These are phyloP conservation scores for Charanyca ferruginea DNA, from an alignment of 2,888 invertebrate species.

Conservation along the genomic window DNA sequence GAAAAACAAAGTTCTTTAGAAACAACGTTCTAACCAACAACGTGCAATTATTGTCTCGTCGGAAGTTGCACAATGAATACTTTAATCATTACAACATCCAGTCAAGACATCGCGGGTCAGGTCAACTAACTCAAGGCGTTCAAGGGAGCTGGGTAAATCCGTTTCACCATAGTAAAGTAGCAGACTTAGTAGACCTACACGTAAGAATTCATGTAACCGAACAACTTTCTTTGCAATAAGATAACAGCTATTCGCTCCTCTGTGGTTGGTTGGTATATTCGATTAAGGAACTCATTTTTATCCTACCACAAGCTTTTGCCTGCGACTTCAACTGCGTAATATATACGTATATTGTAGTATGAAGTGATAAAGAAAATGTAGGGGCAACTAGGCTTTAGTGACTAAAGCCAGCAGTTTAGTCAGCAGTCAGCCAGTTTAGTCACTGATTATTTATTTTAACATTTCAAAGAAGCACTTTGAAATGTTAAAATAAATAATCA, in stretches of 20 bases:
- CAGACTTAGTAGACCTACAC: constrained; percentile 3
- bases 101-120: neutral
- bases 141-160: constrained; percentile 18
- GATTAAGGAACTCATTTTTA: constrained; percentile 14
- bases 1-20: neutral
- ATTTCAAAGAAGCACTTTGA: too few relatives aligned
- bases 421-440: too few relatives aligned
- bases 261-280: constrained; percentile 2
- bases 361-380: too few relatives aligned
- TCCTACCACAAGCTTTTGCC: constrained; percentile 18
- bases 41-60: constrained; percentile 9
- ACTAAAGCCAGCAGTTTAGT: too few relatives aligned
- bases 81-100: constrained; percentile 25
- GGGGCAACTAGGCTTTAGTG: too few relatives aligned
- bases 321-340: too few relatives aligned
- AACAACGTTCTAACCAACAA: neutral
- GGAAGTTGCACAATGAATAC: constrained; percentile 25
- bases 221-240: constrained; percentile 20
- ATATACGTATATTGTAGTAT: too few relatives aligned
- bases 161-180: constrained; percentile 27
- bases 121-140: neutral
- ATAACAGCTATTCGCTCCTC: constrained; percentile 1
- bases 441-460: too few relatives aligned
- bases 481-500: too few relatives aligned
- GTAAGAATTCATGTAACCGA: constrained; percentile 38